These are phyloP conservation scores for Lamellibrachia luymesi DNA, from an alignment of 1,140 invertebrate species.

Conservation along the genomic window DNA sequence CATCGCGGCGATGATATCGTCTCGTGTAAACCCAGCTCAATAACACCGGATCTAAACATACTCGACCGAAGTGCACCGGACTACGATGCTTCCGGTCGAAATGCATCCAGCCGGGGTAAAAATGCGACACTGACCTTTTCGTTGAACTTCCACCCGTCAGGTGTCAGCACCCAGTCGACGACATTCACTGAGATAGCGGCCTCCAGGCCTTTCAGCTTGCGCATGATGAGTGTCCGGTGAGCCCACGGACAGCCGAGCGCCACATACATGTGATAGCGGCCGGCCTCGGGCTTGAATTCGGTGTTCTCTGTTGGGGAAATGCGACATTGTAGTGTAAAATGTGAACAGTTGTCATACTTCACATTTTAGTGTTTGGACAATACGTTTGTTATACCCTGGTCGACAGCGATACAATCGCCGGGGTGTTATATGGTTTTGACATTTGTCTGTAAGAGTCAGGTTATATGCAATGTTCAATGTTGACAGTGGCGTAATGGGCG, in stretches of 20 bases:
- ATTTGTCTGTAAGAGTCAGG: no score
- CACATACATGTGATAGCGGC: constrained; percentile 51
- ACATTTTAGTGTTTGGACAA: no score
- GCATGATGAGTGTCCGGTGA: constrained; percentile 43
- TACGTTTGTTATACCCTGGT: no score
- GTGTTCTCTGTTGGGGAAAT: neutral
- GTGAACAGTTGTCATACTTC: neutral
- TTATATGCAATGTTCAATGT: no score
- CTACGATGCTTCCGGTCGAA: no score
- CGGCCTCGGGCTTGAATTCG: constrained; percentile 41
- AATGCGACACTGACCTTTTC: constrained; percentile 30
- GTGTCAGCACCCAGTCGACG: constrained; percentile 37
- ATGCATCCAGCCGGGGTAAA: neutral
- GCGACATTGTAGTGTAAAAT: neutral
- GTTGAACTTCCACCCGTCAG: constrained; percentile 36
- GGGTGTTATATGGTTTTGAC: no score
- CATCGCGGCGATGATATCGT: no score
- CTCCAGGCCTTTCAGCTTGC: constrained; percentile 47
- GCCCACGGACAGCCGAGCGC: constrained; percentile 51
- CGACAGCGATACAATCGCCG: no score
- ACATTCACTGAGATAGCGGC: constrained; percentile 43
- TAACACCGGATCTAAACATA: no score
- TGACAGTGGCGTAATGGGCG: no score
- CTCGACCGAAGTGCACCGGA: no score
- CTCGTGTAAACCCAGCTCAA: no score